Base-by-base conservation (phyloP, 1,140 invertebrate genomes). In the Drosophila kohkoa region DNA sequence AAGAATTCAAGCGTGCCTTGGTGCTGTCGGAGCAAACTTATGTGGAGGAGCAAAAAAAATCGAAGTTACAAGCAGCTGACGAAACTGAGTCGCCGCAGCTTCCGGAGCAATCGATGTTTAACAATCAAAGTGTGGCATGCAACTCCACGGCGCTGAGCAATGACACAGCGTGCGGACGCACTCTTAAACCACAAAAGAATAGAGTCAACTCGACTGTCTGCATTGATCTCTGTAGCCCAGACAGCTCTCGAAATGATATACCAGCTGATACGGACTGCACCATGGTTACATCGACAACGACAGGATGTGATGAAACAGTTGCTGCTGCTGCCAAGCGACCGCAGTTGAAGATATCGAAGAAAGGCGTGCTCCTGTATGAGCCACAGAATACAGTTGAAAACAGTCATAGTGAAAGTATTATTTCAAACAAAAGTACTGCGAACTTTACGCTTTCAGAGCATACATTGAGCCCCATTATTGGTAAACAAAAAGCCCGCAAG, bases 211-310 rank as follows among this genome's bases (percentile, higher is more conserved):
- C 20, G 20, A 20, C 2, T 6, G 2, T 28, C 15, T 0, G 48
- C 1, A 43, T 54, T 5, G 51, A 48, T 38, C n/a, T 69, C 25
- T 30, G 30, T 35, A 16, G 28, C 2, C 41, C 38, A 4, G 41
- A 51, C 10, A 51, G 48, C 32, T 28, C 57, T 4, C 6, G 20
- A 16, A 35, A 15, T 32, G 0, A 2, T 4, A 3, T 7, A 5
- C 58, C 54, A 7, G 51, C 58, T 13, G 89, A 91, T 41, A 67
- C 43, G 4, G 89, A 91, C 43, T 91, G 89, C 45, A 81, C 89
- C 1, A 62, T 86, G 8, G 89, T 91, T 10, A 86, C 89, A 10
- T 91, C 89, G 0, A 91, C 89, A 2, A 89, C 86, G 3, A 89
- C 86, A 2, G 25, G 57, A 7, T 68, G 70, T 38, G 85, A 82